Base-by-base conservation (phyloP, 2,113 vertebrate species). In the Indicator indicator region DNA sequence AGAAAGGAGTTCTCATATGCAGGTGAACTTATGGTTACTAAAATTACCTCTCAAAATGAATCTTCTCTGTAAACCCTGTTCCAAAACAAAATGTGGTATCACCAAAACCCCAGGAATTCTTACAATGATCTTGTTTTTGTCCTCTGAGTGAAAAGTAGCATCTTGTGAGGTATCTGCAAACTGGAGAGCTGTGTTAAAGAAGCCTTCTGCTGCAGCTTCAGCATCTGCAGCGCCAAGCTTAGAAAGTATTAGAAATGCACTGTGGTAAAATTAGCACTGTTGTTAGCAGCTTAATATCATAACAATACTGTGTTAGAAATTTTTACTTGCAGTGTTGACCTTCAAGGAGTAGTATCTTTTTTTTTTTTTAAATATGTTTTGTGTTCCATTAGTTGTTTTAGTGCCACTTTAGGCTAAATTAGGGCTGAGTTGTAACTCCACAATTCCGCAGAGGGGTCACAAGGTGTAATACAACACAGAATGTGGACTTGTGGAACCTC, bases 101-200 rank as follows among this genome's bases (percentile, higher is more conserved):
- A 7, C 27, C 20, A 6, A 8, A 40, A 12, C 2, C 4, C 21
- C 12, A 3, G 9, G 14, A 27, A 9, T 60, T 65, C 62, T 60
- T 42, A 55, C 11, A 12, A 0, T 5, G 40, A 17, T 79, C 20
- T 58, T 32, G 0, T 0, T 28, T 58, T 63, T 79, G n/a, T 26
- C 27, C 32, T 68, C 4, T 44, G 44, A 62, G 42, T 80, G 86
- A 36, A 65, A 69, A 86, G 63, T 55, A 84, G 58, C 0, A 0
- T 28, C 32, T 1, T 0, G 19, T 0, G 67, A 72, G 73, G 70
- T 52, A 17, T 64, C 62, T 38, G 58, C 52, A 63, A 78, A 24
- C 73, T 60, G 83, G 76, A 28, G 54, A 56, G 59, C 30, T 3
- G 20, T 0, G 3, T 48, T 8, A 27, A 42, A 65, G 54, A 73